Evolutionary conservation across 2,888 invertebrate genomes (phyloP).

Genomic region (Smittia sp.): DNA sequence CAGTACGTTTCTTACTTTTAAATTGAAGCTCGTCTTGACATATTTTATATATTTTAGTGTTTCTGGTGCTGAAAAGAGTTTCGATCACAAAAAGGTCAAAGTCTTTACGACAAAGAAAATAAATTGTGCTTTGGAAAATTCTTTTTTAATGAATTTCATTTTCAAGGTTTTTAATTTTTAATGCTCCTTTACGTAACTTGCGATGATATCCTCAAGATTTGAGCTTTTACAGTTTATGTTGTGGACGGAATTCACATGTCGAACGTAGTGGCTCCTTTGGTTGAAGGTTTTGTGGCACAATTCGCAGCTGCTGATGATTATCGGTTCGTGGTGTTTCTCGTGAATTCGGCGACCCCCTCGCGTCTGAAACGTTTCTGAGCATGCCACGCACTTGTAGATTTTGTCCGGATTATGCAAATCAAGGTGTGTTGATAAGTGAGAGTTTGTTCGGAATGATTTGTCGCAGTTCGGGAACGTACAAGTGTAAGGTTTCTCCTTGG

Average conservation of each 20-base stretch:
- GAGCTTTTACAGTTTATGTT: background rate
- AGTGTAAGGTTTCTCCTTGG: background rate
- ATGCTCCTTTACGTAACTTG: no score
- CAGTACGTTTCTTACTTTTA: no score
- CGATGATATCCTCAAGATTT: background rate
- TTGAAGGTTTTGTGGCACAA: background rate
- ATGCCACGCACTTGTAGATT: background rate
- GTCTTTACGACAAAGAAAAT: no score
- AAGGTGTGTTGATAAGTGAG: background rate
- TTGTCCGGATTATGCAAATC: background rate
- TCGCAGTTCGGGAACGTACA: background rate
- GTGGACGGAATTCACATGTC: background rate
- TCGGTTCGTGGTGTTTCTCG: background rate
- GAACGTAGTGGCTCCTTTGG: background rate
- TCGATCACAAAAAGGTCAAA: no score
- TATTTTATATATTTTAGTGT: no score
- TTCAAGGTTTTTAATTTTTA: no score
- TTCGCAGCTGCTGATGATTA: background rate
- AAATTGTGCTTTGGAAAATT: no score
- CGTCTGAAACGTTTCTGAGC: background rate
- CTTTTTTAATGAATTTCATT: no score
- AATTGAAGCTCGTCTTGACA: no score
- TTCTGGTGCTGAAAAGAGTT: no score
- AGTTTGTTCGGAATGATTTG: slow-evolving; percentile 12
- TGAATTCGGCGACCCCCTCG: background rate